Evolutionary conservation across 1,140 invertebrate genomes (phyloP).

Genomic region (Camponotus floridanus): DNA sequence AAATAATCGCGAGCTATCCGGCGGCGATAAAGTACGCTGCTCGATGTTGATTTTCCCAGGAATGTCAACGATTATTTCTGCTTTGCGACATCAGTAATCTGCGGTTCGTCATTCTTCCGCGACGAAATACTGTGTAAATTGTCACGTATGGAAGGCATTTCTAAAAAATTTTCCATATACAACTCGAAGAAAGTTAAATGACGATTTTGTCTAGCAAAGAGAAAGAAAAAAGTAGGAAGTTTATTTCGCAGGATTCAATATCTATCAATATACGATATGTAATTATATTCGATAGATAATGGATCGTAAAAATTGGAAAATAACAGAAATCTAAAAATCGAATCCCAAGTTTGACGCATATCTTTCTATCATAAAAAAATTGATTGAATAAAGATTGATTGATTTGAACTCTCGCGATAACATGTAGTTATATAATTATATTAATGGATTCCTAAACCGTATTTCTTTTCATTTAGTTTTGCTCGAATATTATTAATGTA

Average conservation of each 20-base stretch:
- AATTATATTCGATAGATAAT: constrained; percentile 6
- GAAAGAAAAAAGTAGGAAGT: not conserved
- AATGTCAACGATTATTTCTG: constrained; percentile 45
- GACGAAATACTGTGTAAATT: constrained; percentile 46
- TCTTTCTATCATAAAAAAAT: not conserved
- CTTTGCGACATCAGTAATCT: constrained; percentile 35
- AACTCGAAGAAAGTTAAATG: constrained; percentile 61
- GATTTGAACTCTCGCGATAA: not conserved
- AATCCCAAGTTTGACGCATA: not conserved
- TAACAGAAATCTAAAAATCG: not conserved
- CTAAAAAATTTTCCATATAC: constrained; percentile 47
- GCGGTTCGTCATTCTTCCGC: not conserved
- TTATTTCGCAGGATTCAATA: constrained; percentile 6
- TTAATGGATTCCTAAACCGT: not conserved
- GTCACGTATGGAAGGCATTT: constrained; percentile 34
- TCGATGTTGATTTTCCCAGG: constrained; percentile 66
- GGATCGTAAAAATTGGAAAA: constrained; percentile 20
- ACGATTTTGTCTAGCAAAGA: not conserved
- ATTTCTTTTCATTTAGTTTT: not conserved
- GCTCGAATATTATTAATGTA: constrained; percentile 1
- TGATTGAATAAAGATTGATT: not conserved
- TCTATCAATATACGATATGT: not conserved
- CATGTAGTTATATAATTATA: not conserved
- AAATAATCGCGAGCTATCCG: constrained; percentile 47
- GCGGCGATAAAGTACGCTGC: constrained; percentile 1